These are phyloP conservation scores for Cyaniris semiargus DNA, from an alignment of 2,888 invertebrate genomes.

Conservation along the genomic window DNA sequence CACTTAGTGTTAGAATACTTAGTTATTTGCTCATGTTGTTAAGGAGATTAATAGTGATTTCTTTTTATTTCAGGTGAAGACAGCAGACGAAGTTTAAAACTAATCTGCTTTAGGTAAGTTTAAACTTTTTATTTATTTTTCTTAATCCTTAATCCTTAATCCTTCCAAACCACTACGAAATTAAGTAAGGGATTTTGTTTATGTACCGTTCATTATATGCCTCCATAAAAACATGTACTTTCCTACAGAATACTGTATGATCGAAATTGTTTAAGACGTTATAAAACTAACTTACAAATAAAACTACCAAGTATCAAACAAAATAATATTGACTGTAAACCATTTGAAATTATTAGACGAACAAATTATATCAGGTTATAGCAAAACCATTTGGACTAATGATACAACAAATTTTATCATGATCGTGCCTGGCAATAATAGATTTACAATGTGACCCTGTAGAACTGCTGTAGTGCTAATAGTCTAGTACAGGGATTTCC, in stretches of 20 bases:
- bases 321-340: too few relatives aligned
- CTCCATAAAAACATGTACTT: too few relatives aligned
- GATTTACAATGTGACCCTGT: neutral
- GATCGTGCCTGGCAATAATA: slow-evolving; percentile 11
- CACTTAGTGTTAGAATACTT: too few relatives aligned
- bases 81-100: neutral
- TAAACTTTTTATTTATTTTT: neutral
- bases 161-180: neutral
- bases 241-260: too few relatives aligned
- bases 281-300: too few relatives aligned
- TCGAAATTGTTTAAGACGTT: too few relatives aligned
- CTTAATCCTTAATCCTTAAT: neutral
- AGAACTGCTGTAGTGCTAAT: neutral
- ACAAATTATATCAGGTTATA: neutral
- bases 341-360: neutral
- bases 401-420: slow-evolving; percentile 33
- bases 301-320: too few relatives aligned
- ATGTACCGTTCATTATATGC: too few relatives aligned
- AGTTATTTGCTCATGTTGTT: too few relatives aligned
- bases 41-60: neutral
- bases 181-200: too few relatives aligned
- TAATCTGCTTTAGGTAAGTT: neutral
- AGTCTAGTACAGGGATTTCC: too few relatives aligned
- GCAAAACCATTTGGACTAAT: slow-evolving; percentile 35
- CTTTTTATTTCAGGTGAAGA: neutral